These are phyloP conservation scores for Pituophis catenifer DNA, from an alignment of 2,113 vertebrate species.

Conservation along the genomic window DNA sequence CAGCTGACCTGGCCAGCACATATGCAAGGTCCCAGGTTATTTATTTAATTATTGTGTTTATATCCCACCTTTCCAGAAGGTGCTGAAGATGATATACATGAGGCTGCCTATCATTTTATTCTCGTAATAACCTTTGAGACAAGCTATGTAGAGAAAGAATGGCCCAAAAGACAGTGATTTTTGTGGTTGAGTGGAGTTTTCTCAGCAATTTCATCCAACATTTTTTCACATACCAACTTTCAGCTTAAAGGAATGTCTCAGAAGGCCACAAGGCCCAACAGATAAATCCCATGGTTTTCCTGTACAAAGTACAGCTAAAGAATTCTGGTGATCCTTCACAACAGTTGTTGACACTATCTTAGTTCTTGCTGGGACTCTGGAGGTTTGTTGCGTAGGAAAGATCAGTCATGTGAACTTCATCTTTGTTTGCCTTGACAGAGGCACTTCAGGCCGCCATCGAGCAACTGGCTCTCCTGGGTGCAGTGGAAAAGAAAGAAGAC, in stretches of 20 bases:
- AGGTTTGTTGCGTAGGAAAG: neutral
- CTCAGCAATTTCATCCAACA: neutral
- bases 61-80: neutral
- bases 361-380: neutral
- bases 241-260: neutral
- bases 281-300: neutral
- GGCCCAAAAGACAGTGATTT: neutral
- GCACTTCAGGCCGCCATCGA: slow-evolving; percentile 83
- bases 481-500: slow-evolving; percentile 80
- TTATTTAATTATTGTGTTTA: neutral
- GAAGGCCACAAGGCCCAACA: neutral
- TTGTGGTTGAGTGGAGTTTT: neutral
- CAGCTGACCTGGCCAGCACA: neutral
- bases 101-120: neutral
- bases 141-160: neutral
- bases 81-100: neutral
- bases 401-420: neutral
- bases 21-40: neutral
- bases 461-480: slow-evolving; percentile 88
- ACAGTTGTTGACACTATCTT: neutral
- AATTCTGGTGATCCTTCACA: neutral
- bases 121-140: neutral
- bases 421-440: slow-evolving; percentile 68
- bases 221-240: neutral
- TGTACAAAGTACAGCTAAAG: neutral